These are phyloP conservation scores for Peromyscus polionotus DNA, from an alignment of 2,113 vertebrate genomes.

Conservation along the genomic window DNA sequence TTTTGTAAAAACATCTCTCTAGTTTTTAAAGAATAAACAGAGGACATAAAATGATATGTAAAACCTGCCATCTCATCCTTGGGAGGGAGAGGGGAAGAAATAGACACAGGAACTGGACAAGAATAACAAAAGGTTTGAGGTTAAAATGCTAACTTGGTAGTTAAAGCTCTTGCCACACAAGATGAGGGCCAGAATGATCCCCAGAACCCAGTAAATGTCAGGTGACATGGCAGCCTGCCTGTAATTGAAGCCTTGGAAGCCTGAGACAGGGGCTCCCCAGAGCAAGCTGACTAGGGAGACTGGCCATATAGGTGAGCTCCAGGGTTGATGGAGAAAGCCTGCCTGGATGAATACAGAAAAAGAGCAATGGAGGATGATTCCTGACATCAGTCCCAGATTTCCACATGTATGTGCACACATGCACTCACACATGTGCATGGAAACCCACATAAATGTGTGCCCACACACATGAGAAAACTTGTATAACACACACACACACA, in stretches of 20 bases:
- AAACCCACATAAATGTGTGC: background rate
- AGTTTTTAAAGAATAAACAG: background rate
- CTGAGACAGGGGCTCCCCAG: background rate
- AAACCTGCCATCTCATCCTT: background rate
- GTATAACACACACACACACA: background rate
- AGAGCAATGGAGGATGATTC: background rate
- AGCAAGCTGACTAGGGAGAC: background rate
- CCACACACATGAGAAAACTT: background rate
- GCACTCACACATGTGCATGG: background rate
- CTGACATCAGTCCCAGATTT: background rate
- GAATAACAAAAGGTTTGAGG: background rate
- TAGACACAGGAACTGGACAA: background rate
- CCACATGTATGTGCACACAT: too few species aligned
- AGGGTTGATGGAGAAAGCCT: background rate
- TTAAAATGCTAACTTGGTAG: background rate
- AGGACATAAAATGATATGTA: background rate
- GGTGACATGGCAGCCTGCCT: background rate
- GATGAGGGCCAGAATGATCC: background rate
- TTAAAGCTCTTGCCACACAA: background rate
- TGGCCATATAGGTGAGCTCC: background rate
- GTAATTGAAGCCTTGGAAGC: background rate
- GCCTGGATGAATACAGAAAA: background rate
- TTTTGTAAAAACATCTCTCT: constrained; percentile 18
- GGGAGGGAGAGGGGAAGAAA: background rate
- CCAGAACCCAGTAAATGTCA: background rate